phyloP scores from a whole-genome alignment of 2,888 invertebrate genomes.

The Helicoverpa assulta region DNA sequence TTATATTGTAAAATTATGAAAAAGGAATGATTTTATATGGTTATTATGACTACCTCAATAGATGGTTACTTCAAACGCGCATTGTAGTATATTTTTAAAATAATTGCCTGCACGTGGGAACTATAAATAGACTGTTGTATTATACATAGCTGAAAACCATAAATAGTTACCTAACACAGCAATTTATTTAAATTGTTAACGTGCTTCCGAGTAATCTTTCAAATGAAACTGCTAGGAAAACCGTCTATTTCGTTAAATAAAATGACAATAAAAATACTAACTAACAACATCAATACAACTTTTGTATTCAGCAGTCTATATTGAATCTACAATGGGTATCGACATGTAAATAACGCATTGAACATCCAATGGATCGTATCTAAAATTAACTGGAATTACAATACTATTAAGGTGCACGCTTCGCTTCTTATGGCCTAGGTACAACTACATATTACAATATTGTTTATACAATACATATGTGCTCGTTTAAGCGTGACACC shows the following conservation, averaged over 20 bases:
- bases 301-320: neutral
- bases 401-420: conserved; percentile 26
- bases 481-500: conserved; percentile 3
- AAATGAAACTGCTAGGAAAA: neutral
- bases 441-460: conserved; percentile 21
- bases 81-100: no score
- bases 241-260: neutral
- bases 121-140: no score
- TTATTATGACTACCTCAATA: no score
- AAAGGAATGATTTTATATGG: no score
- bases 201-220: neutral
- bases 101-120: no score
- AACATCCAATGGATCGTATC: conserved; percentile 35
- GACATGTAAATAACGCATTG: conserved; percentile 16
- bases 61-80: neutral
- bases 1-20: no score
- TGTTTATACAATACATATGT: conserved; percentile 13
- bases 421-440: conserved; percentile 7
- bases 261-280: neutral
- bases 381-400: conserved; percentile 37
- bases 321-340: conserved; percentile 15
- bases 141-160: no score
- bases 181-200: neutral
- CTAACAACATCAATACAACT: neutral
- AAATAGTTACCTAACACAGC: no score